phyloP scores from a whole-genome alignment of 2,888 invertebrate genomes.

The Dinocampus coccinellae region DNA sequence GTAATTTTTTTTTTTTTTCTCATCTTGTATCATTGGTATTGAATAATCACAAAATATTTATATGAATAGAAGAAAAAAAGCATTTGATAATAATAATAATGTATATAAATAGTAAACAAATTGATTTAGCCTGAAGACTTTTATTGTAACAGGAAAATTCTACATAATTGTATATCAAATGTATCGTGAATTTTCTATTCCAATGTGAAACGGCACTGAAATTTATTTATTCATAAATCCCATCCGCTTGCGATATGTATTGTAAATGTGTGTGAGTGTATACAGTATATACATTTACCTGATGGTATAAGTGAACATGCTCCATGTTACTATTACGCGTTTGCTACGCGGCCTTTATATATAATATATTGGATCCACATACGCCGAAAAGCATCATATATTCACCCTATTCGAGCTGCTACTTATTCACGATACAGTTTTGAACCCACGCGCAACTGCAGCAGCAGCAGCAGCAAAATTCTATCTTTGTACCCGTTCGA shows the following conservation, averaged over 20 bases:
- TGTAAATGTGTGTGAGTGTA: background rate
- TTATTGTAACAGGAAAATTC: background rate
- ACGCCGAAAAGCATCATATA: background rate
- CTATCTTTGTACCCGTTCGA: constrained; percentile 17
- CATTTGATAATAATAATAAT: no score
- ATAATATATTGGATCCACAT: background rate
- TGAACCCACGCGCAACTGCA: background rate
- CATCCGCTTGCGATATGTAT: constrained; percentile 23
- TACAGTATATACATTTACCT: no score
- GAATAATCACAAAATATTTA: background rate
- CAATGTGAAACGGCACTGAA: background rate
- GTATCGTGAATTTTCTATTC: background rate
- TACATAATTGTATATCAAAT: background rate
- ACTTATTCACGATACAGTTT: constrained; percentile 9
- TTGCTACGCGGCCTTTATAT: background rate
- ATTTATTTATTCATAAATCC: constrained; percentile 38
- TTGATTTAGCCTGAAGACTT: background rate
- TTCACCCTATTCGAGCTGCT: background rate
- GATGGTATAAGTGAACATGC: constrained; percentile 15
- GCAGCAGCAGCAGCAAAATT: no score
- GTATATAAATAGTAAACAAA: background rate
- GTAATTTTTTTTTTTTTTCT: background rate
- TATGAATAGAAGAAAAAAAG: no score
- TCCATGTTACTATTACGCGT: background rate
- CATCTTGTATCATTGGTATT: background rate